phyloP scores from a whole-genome alignment of 2,113 vertebrate species.

The Podiceps cristatus region DNA sequence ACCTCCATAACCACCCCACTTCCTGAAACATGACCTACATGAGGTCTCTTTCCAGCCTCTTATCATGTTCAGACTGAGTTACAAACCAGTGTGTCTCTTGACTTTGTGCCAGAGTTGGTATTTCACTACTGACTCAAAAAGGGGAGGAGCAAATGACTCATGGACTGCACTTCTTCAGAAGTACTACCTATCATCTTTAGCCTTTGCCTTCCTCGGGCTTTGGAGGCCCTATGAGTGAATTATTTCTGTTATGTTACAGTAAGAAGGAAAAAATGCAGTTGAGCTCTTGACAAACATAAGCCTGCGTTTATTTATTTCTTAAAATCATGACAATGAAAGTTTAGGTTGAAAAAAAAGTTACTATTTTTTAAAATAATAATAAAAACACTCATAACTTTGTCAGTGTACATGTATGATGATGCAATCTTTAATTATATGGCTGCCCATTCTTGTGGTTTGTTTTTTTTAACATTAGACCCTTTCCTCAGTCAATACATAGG shows the following conservation, averaged over 20 bases:
- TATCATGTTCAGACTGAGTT: background rate
- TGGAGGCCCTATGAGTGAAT: background rate
- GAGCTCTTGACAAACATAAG: background rate
- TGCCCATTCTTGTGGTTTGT: accelerated
- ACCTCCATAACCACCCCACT: accelerated
- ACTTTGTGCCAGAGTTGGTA: background rate
- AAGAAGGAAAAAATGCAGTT: background rate
- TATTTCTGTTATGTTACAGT: background rate
- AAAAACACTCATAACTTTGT: background rate
- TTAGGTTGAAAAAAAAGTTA: background rate
- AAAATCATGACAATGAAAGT: background rate
- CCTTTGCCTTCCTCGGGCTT: background rate
- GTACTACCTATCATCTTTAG: background rate
- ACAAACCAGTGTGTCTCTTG: background rate
- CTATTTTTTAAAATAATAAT: background rate
- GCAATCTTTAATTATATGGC: background rate
- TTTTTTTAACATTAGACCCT: background rate
- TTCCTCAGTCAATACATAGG: background rate
- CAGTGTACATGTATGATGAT: background rate
- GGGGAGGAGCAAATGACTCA: background rate
- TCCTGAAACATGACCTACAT: background rate
- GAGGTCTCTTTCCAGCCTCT: background rate
- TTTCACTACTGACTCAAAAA: background rate
- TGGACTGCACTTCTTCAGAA: background rate
- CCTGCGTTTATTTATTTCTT: background rate